Percentiles rank a stretch among this genome's conserved stretches.
Conservation (phyloP, 2,888 invertebrate genomes). For the Lissonota sp. region DNA sequence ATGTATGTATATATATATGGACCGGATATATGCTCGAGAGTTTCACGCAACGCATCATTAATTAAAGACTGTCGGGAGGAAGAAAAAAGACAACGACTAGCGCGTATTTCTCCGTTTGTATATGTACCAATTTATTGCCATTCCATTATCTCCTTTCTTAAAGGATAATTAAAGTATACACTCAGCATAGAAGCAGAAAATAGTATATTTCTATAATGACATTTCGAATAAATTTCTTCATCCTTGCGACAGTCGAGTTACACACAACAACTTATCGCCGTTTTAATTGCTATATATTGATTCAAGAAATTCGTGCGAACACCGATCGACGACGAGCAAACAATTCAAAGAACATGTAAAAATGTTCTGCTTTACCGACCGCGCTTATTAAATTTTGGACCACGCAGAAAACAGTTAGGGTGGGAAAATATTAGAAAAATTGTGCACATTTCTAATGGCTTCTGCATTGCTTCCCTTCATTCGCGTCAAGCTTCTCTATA, state of each 20-base stretch:
- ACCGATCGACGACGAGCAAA: too few relatives aligned
- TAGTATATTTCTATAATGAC: conserved; percentile 7
- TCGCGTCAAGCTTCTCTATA: too few relatives aligned
- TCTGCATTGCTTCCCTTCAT: too few relatives aligned
- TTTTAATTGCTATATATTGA: background rate
- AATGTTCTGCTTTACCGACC: too few relatives aligned
- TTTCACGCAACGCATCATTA: conserved; percentile 48
- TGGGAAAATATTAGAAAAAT: too few relatives aligned
- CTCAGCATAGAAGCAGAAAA: background rate
- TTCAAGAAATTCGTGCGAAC: too few relatives aligned
- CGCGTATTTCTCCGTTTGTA: conserved; percentile 7
- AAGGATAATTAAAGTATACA: conserved; percentile 51
- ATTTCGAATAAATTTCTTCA: conserved; percentile 8
- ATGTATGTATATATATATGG: conserved; percentile 23
- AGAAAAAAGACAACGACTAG: background rate
- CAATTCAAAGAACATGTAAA: too few relatives aligned
- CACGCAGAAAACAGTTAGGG: too few relatives aligned
- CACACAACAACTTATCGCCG: conserved; percentile 8
- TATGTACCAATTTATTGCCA: too few relatives aligned
- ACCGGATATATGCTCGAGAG: conserved; percentile 3
- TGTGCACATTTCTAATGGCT: too few relatives aligned
- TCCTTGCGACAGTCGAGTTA: background rate
- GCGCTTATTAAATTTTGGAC: too few relatives aligned
- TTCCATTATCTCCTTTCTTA: conserved; percentile 47
- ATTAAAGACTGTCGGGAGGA: conserved; percentile 36